Evolutionary conservation across 37 sponge, comb jelly and placozoan species (phyloP).

Genomic region (Theonella swinhoei): DNA sequence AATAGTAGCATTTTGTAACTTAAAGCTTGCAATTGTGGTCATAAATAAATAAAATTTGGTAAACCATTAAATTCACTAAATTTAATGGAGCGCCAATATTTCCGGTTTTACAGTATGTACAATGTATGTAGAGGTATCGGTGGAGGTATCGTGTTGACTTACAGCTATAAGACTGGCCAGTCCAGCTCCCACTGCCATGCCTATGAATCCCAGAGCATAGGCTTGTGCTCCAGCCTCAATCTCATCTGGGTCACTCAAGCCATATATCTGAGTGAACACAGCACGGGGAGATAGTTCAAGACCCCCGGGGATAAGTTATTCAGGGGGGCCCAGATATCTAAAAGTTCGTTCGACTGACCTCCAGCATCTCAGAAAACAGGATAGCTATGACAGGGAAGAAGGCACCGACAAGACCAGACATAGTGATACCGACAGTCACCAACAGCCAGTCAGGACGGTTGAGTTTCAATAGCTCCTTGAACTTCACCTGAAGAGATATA

Average conservation of each 20-base stretch:
- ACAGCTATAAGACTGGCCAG: slow-evolving; percentile 29
- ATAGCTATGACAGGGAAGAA: slow-evolving; percentile 75
- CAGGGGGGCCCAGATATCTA: too few relatives aligned
- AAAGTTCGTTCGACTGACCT: too few relatives aligned
- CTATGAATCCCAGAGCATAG: slow-evolving; percentile 27
- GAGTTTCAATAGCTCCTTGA: slow-evolving; percentile 57
- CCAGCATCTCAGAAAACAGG: slow-evolving; percentile 59
- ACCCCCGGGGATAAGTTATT: too few relatives aligned
- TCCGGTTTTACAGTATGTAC: not conserved
- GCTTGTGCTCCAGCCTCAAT: not conserved
- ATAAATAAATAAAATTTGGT: too few relatives aligned
- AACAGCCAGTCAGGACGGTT: slow-evolving; percentile 82
- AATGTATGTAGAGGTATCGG: too few relatives aligned
- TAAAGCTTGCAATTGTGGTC: too few relatives aligned
- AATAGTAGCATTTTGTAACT: not conserved
- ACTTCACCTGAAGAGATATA: slow-evolving; percentile 11
- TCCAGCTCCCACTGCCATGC: slow-evolving; percentile 41
- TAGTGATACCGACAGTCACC: slow-evolving; percentile 59
- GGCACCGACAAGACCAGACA: slow-evolving; percentile 52
- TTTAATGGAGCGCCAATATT: not conserved
- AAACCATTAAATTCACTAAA: not conserved
- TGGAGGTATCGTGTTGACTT: too few relatives aligned
- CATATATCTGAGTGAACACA: slow-evolving; percentile 71
- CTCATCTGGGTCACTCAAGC: slow-evolving; percentile 29
- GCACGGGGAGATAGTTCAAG: too few relatives aligned